Base-by-base conservation (phyloP, 2,797 vertebrate genomes). In the Emys orbicularis region DNA sequence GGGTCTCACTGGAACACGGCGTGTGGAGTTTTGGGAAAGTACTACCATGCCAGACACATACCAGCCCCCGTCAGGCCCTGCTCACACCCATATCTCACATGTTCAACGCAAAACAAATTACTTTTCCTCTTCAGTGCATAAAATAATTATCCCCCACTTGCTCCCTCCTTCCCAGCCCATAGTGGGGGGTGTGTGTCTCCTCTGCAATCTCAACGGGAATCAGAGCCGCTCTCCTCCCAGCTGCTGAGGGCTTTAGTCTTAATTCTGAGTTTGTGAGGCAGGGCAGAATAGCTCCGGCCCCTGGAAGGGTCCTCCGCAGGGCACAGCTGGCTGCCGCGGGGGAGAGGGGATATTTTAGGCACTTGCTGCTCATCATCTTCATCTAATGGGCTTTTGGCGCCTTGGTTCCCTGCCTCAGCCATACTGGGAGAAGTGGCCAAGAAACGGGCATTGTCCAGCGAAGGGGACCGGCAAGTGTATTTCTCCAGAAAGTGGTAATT, bases 201-300 rank as follows among this genome's bases (percentile, higher is more conserved):
- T 84, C 53, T 72, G 44, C 81, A 50, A 27, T 53, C n/a, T 98
- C 96, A 97, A n/a, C 29, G 82, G 12, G 90, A 79, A 2, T 87
- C 95, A 37, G 90, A 57, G 6, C 44, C 44, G 3, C 21, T 34
- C 19, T 94, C 88, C 50, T 94, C 94, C 90, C 93, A 85, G 15
- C 27, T 23, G 8, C 56, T 47, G 5, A 79, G 83, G 31, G 89
- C 53, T 90, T 41, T 97, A 81, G 96, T 97, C 92, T 99, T 99
- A 84, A 99, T 95, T 74, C 97, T 96, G 81, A 98, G 97, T 96
- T 99, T 99, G 94, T 98, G 98, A 25, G 98, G 98, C 81, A 98
- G 96, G 3, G 98, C 97, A 6, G 98, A 89, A 41, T 18, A 94
- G 61, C 79, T 86, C n/a, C 76, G 90, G 21, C 37, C 89, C 87